These are phyloP conservation scores for Drosophila orosa DNA, from an alignment of 1,140 invertebrate species.

Conservation along the genomic window DNA sequence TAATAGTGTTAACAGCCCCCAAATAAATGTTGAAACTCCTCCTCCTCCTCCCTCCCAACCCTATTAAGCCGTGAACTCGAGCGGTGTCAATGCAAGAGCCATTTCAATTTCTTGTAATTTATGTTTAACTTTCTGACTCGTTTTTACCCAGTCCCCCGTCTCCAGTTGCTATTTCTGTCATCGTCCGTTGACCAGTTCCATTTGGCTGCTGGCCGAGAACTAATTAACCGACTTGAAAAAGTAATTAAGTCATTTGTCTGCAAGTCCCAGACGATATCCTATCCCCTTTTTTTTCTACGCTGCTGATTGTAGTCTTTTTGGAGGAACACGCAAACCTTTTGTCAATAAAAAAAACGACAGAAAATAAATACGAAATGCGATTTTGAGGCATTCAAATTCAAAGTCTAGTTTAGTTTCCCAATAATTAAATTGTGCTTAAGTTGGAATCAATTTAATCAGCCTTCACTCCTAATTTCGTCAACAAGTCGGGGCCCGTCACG, in stretches of 20 bases:
- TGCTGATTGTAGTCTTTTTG: conserved; percentile 24
- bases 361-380: not conserved
- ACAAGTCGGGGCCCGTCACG: conserved; percentile 11
- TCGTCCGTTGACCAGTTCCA: conserved; percentile 53
- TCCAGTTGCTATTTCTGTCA: conserved; percentile 20
- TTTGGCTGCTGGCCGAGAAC: conserved; percentile 59
- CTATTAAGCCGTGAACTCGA: not conserved
- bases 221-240: conserved; percentile 81
- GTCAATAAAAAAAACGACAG: not conserved
- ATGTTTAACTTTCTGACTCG: conserved; percentile 66
- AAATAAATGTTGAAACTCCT: conserved; percentile 38
- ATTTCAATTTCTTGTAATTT: conserved; percentile 67
- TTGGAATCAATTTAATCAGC: conserved; percentile 17
- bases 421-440: conserved; percentile 22
- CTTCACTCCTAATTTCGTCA: not conserved
- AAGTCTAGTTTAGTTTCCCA: not conserved
- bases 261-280: conserved; percentile 65
- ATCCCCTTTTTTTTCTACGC: not conserved
- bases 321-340: conserved; percentile 1
- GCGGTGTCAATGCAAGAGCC: conserved; percentile 14
- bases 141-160: not conserved
- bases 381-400: not conserved
- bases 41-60: not conserved
- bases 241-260: conserved; percentile 82
- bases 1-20: conserved; percentile 45